A percentile compares a stretch with the other conserved stretches of the same genome.
These are phyloP conservation scores for Oscheius sp. DNA, from an alignment of 2,888 invertebrate species.

Conservation along the genomic window DNA sequence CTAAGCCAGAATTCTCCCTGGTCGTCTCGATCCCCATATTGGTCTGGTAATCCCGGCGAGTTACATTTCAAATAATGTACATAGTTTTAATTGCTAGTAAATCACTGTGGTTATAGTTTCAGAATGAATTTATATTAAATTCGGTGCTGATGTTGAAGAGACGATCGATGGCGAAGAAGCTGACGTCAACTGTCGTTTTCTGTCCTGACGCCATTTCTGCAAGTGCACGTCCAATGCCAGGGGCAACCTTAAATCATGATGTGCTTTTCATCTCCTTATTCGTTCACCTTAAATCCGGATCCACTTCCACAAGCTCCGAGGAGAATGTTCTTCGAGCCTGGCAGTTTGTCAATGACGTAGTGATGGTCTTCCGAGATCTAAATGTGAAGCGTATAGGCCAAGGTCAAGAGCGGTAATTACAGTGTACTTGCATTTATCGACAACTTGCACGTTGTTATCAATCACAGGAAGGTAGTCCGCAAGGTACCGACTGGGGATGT, in stretches of 20 bases:
- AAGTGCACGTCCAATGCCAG: slow-evolving; percentile 54
- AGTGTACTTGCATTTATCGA: slow-evolving; percentile 60
- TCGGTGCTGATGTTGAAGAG: not conserved
- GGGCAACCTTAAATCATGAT: slow-evolving; percentile 42
- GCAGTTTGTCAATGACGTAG: slow-evolving; percentile 54
- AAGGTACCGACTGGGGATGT: slow-evolving; percentile 46
- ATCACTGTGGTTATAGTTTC: slow-evolving; percentile 10
- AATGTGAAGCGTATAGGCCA: slow-evolving; percentile 14
- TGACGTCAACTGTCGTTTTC: slow-evolving; percentile 53
- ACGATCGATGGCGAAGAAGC: slow-evolving; percentile 45
- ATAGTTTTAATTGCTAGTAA: slow-evolving; percentile 12
- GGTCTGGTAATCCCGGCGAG: slow-evolving; percentile 34
- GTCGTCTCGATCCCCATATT: slow-evolving; percentile 12
- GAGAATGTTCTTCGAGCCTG: slow-evolving; percentile 56
- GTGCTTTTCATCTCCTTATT: not conserved
- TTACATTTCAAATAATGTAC: slow-evolving; percentile 15
- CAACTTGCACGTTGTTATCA: slow-evolving; percentile 25
- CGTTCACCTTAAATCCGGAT: slow-evolving; percentile 67
- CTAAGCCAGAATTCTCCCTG: slow-evolving; percentile 9
- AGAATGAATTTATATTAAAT: not conserved
- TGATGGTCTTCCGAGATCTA: slow-evolving; percentile 56
- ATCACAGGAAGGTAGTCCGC: slow-evolving; percentile 45
- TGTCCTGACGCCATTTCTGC: slow-evolving; percentile 51
- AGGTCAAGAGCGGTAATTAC: slow-evolving; percentile 32
- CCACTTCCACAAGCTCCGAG: slow-evolving; percentile 69